A percentile compares a stretch with the other conserved stretches of the same genome.
phyloP scores from a whole-genome alignment of 2,797 vertebrate genomes.

The Xenops minutus region DNA sequence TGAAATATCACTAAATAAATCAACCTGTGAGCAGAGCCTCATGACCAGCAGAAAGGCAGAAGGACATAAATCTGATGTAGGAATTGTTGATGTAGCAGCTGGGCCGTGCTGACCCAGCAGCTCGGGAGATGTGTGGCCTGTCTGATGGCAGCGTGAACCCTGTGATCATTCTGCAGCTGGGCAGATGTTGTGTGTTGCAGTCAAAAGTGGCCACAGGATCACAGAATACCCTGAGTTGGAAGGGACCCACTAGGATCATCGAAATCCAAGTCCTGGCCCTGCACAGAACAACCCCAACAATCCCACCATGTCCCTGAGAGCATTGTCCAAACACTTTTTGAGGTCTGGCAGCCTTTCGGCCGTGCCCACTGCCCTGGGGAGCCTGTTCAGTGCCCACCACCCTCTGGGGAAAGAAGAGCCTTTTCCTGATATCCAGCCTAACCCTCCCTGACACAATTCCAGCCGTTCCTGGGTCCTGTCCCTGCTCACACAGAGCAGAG shows the following conservation, averaged over 20 bases:
- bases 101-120: not conserved
- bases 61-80: not conserved
- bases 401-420: not conserved
- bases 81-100: not conserved
- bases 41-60: not conserved
- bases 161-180: not conserved
- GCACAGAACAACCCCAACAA: not conserved
- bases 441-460: not conserved
- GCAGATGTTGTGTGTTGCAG: not conserved
- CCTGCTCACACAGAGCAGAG: not conserved
- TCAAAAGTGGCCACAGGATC: not conserved
- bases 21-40: not conserved
- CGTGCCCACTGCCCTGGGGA: not conserved
- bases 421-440: not conserved
- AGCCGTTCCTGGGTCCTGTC: not conserved
- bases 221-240: not conserved
- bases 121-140: rapidly evolving
- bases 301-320: not conserved
- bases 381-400: not conserved
- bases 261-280: not conserved
- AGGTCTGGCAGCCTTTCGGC: not conserved
- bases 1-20: not conserved
- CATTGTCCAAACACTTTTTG: rapidly evolving
- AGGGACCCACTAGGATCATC: too few relatives aligned
- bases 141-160: not conserved